Conservation (phyloP, 2,797 vertebrate genomes). For the Alfaro cultratus region DNA sequence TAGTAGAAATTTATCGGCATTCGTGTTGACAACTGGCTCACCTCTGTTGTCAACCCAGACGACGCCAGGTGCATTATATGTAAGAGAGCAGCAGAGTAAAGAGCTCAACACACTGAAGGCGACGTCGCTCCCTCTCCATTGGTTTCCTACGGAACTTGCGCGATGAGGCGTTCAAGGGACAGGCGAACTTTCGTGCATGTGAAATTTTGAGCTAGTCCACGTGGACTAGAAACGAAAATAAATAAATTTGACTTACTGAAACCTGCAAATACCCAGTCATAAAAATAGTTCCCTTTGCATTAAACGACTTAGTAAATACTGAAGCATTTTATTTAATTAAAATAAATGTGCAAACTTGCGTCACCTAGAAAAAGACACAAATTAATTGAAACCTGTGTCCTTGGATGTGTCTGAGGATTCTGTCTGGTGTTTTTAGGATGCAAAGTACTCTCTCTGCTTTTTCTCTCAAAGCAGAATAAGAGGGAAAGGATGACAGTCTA, state of each 20-base stretch:
- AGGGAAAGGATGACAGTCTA: slow-evolving; percentile 26
- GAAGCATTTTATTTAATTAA: neutral
- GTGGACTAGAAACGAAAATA: neutral
- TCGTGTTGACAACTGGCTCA: no score
- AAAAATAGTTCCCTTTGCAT: slow-evolving; percentile 8
- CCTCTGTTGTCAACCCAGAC: no score
- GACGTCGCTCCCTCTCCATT: neutral
- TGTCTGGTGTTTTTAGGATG: slow-evolving; percentile 30
- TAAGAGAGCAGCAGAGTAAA: neutral
- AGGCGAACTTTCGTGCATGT: no score
- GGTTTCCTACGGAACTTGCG: neutral
- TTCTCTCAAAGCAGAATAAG: neutral
- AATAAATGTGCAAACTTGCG: slow-evolving; percentile 1
- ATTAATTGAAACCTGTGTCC: neutral
- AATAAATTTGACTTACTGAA: neutral
- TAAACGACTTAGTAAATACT: slow-evolving; percentile 10
- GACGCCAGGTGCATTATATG: no score
- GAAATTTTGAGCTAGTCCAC: no score
- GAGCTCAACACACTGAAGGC: neutral
- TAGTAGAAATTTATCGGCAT: no score
- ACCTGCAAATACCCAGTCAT: neutral
- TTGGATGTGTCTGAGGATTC: slow-evolving; percentile 12
- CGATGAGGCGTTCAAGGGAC: neutral
- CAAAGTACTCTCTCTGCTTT: slow-evolving; percentile 11
- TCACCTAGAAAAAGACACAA: neutral